Evolutionary conservation across 2,113 vertebrate species (phyloP).

Genomic region (Bambusicola thoracicus): DNA sequence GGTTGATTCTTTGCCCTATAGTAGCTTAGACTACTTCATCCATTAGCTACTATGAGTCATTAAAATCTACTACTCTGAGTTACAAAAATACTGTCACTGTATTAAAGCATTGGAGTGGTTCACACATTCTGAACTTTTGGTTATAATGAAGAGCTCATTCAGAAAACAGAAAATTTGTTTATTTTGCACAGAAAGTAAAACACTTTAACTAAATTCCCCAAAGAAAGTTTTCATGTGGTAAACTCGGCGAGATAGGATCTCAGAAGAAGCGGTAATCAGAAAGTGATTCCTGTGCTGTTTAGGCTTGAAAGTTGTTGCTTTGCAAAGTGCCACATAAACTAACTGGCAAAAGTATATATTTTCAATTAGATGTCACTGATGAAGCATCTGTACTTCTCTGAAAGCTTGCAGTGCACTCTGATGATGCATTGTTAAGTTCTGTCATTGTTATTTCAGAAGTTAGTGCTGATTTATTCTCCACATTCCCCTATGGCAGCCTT

Average conservation of each 20-base stretch:
- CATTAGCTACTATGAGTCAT: neutral
- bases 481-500: slow-evolving; percentile 12
- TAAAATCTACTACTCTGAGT: neutral
- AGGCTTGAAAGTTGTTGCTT: neutral
- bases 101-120: neutral
- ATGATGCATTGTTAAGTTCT: neutral
- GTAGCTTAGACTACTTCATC: neutral
- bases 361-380: neutral
- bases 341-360: neutral
- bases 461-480: slow-evolving; percentile 6
- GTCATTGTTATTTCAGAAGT: neutral
- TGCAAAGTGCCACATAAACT: neutral
- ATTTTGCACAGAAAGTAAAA: slow-evolving; percentile 4
- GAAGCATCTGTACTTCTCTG: neutral
- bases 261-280: neutral
- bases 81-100: neutral
- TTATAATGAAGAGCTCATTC: neutral
- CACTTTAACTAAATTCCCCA: neutral
- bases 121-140: neutral
- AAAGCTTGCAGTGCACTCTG: neutral
- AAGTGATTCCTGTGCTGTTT: slow-evolving; percentile 12
- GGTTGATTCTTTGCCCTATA: neutral
- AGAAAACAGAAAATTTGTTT: neutral
- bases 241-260: neutral
- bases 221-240: neutral